Evolutionary conservation across 2,797 vertebrate species (phyloP).

Genomic region (Hypotaenidia okinawae): DNA sequence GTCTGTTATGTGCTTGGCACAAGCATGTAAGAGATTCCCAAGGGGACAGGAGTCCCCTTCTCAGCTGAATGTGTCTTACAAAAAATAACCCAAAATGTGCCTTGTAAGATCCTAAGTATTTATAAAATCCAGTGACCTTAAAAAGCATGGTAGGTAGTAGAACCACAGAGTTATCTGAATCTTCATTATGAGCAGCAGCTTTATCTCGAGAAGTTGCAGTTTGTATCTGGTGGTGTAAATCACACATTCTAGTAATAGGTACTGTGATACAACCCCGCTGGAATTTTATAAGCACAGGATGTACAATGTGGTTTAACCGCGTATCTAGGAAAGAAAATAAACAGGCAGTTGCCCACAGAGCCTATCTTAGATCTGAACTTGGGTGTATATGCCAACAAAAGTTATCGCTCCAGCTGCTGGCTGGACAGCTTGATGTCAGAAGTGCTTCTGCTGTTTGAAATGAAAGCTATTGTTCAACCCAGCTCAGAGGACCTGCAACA

Average conservation of each 20-base stretch:
- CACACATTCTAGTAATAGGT: slow-evolving; percentile 40
- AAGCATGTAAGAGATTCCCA: not conserved
- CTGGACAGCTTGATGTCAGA: slow-evolving; percentile 36
- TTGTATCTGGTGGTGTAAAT: slow-evolving; percentile 54
- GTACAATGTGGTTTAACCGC: slow-evolving; percentile 71
- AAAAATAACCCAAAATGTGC: not conserved
- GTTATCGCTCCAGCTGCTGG: not conserved
- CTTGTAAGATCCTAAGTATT: not conserved
- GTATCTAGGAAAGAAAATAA: slow-evolving; percentile 77
- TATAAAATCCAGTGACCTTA: slow-evolving; percentile 10
- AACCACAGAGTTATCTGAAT: not conserved
- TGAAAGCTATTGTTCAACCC: slow-evolving; percentile 23
- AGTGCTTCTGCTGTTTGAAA: slow-evolving; percentile 20
- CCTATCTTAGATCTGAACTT: slow-evolving; percentile 63
- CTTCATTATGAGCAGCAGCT: slow-evolving; percentile 14
- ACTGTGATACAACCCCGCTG: slow-evolving; percentile 73
- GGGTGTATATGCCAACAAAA: slow-evolving; percentile 34
- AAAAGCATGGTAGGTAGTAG: not conserved
- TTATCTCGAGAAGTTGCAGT: slow-evolving; percentile 47
- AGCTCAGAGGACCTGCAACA: not conserved
- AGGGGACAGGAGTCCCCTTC: not conserved
- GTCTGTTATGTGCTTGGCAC: not conserved
- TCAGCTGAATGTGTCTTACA: not conserved
- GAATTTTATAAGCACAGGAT: slow-evolving; percentile 81
- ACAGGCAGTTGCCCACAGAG: slow-evolving; percentile 72